phyloP scores from a whole-genome alignment of 2,113 vertebrate genomes.

The Myocastor coypus region DNA sequence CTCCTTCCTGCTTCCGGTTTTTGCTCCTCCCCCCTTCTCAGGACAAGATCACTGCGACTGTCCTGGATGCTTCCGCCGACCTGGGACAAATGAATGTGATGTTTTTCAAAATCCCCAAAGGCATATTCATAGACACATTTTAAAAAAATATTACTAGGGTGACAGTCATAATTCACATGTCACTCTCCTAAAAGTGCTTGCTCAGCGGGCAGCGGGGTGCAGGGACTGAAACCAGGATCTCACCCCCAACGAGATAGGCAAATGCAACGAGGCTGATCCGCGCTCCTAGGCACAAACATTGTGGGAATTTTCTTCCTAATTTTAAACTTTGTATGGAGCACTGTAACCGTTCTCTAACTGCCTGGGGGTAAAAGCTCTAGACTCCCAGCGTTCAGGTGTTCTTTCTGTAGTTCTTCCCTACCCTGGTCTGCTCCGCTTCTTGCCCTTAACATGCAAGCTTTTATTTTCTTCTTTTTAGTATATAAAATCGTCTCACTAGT shows the following conservation, averaged over 20 bases:
- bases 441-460: not conserved
- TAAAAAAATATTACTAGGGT: not conserved
- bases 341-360: not conserved
- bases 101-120: not conserved
- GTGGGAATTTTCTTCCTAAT: not conserved
- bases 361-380: not conserved
- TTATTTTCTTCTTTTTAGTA: not conserved
- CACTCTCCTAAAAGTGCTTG: not conserved
- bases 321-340: not conserved
- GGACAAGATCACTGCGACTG: rapidly evolving
- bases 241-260: too few species aligned
- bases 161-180: not conserved
- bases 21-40: not conserved
- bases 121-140: not conserved
- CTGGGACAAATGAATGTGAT: not conserved
- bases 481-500: not conserved
- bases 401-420: not conserved
- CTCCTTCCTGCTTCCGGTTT: not conserved
- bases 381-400: not conserved
- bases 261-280: too few species aligned
- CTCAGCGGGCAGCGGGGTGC: not conserved
- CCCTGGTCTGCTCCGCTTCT: not conserved
- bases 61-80: not conserved
- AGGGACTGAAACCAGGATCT: not conserved
- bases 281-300: not conserved